Conservation (phyloP, 2,888 invertebrate species). For the Aphidoletes aphidimyza region DNA sequence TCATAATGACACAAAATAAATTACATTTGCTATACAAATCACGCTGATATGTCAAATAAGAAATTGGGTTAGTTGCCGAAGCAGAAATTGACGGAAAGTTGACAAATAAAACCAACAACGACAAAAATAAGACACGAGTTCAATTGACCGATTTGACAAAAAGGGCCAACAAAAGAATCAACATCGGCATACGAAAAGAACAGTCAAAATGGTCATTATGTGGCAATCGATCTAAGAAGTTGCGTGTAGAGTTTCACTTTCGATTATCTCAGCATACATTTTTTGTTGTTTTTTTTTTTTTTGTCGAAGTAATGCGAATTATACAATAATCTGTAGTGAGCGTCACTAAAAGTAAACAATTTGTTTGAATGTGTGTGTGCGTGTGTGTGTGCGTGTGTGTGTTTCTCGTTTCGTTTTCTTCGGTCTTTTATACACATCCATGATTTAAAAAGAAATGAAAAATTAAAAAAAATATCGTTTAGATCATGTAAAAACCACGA, state of each 20-base stretch:
- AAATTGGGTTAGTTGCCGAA: too few species aligned
- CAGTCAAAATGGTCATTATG: not conserved
- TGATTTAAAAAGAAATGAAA: not conserved
- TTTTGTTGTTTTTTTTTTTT: too few species aligned
- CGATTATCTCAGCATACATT: conserved; percentile 32
- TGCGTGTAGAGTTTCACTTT: not conserved
- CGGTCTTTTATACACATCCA: too few species aligned
- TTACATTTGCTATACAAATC: too few species aligned
- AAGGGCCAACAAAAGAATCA: too few species aligned
- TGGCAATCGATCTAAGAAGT: not conserved
- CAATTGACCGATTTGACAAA: too few species aligned
- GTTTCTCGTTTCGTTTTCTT: not conserved
- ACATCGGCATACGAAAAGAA: too few species aligned
- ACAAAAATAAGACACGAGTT: too few species aligned
- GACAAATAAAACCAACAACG: too few species aligned
- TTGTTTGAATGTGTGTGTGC: not conserved
- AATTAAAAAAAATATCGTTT: not conserved
- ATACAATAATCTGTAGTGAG: conserved; percentile 14
- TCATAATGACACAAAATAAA: too few species aligned
- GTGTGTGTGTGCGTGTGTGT: not conserved
- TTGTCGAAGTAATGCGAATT: conserved; percentile 3
- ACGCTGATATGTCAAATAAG: too few species aligned
- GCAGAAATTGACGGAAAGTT: too few species aligned
- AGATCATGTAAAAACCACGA: not conserved
- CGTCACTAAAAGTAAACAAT: not conserved